Base-by-base conservation (phyloP, 2,113 vertebrate species). In the Ramphastos sulfuratus region DNA sequence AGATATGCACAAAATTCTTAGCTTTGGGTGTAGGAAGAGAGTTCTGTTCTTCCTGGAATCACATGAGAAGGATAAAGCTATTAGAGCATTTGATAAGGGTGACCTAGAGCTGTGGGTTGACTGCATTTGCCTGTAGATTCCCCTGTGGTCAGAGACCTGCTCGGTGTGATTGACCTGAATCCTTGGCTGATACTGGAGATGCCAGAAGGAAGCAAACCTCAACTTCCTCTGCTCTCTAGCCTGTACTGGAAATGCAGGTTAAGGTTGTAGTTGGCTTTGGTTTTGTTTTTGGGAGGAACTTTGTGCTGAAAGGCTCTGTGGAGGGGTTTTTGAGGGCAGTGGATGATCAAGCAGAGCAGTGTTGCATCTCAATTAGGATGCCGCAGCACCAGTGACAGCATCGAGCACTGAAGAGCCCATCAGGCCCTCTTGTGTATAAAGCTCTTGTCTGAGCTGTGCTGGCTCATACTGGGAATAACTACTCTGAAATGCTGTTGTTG, bases 1-100 rank as follows among this genome's bases (percentile, higher is more conserved):
- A 0, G 10, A 0, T 44, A 2, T 12, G 10, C 7, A 39, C 27
- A 13, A 64, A 87, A 9, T 2, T 2, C 15, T 15, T 1, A 61
- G 37, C 21, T 37, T 12, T 73, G 44, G 23, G 19, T 17, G 14
- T 10, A 19, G 35, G 31, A n/a, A 21, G 24, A 37, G 17, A 46
- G 69, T 19, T 37, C 0, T 20, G 1, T 25, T 84, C 9, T 59
- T 87, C 10, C 33, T 74, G 66, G 31, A 5, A 65, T 52, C 9
- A 4, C 8, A 5, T 6, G 42, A 27, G 60, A 44, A 73, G 14
- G 10, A 21, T 74, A 35, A 27, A 66, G 30, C 31, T 11, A 2
- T 13, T 4, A 6, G 35, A 55, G 44, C 27, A 4, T 42, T 78
- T 67, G 27, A 50, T 75, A 44, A 44, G 39, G n/a, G 9, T 63